Evolutionary conservation across 2,797 vertebrate genomes (phyloP).

Genomic region (Staurois parvus): DNA sequence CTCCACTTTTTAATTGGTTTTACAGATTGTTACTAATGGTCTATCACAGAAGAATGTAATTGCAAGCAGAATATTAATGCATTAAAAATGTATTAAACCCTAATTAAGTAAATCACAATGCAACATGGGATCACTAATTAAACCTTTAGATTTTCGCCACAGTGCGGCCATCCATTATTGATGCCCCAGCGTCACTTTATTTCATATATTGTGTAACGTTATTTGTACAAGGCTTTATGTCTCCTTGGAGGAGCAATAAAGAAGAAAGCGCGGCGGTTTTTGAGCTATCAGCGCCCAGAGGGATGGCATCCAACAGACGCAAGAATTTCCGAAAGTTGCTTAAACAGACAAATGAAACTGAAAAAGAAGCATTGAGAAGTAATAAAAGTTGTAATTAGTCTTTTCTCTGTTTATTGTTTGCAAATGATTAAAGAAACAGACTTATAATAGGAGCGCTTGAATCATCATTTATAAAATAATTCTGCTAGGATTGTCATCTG

Average conservation of each 20-base stretch:
- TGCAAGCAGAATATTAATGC: background rate
- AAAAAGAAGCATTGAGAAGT: background rate
- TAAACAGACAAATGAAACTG: background rate
- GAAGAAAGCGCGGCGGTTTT: background rate
- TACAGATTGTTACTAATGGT: conserved; percentile 1
- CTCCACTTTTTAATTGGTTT: background rate
- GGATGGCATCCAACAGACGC: background rate
- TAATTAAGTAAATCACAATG: conserved; percentile 35
- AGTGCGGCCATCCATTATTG: conserved; percentile 22
- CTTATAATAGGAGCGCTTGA: background rate
- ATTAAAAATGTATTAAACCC: conserved; percentile 28
- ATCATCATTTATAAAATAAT: background rate
- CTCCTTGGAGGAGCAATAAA: background rate
- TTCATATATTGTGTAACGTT: conserved; percentile 1
- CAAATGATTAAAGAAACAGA: background rate
- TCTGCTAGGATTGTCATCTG: too few relatives aligned
- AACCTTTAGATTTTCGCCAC: conserved; percentile 22
- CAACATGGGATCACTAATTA: conserved; percentile 33
- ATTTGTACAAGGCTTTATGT: conserved; percentile 7
- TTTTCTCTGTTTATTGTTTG: background rate
- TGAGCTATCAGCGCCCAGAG: background rate
- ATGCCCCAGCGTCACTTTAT: conserved; percentile 1
- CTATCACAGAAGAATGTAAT: conserved; percentile 15
- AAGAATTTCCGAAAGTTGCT: conserved; percentile 1
- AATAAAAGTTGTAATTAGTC: background rate